Base-by-base conservation (phyloP, 2,888 invertebrate species). In the Cryptocephalus primarius region DNA sequence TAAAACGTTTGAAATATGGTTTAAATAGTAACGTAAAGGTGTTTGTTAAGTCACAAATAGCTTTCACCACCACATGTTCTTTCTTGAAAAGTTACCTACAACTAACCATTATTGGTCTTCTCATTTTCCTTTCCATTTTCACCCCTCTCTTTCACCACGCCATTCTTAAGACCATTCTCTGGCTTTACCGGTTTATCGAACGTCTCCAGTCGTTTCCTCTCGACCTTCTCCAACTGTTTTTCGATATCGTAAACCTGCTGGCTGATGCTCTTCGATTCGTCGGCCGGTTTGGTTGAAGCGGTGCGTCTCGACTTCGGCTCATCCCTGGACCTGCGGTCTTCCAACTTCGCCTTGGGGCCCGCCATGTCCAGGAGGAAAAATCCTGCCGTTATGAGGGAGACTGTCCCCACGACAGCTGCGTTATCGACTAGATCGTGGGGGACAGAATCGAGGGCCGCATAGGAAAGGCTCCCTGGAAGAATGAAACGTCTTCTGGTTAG, bases 401-500 rank as follows among this genome's bases (percentile, higher is more conserved):
- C 67, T 1, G 77, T 73, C 3, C 85, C 85, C 12, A 85, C 73
- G 10, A 85, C 77, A 1, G 83, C 79, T 0, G 84, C 84, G 65
- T 85, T 85, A 58, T 82, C 83, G 31, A 83, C 69, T 56, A 86
- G 68, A 47, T 79, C 76, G 9, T 72, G 70, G 1, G 84, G 84
- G 3, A 85, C 77, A 11, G 80, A 82, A 60, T 86, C 86, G 58
- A 85, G 69, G 4, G 85, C 79, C 3, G 83, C 82, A 48, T 85
- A 72, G 50, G 81, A 80, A 57, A 85, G 70, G 54, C 81, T 80
- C 59, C 85, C 82, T 80, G 62, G 22, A 60, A 60, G 12, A 40
- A 40, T 10, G 14, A 4, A 36, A 6, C n/a, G n/a, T 36, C 36
- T 4, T 2, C 4, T n/a, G 12, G 12, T 36, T 4, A 36, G 3